Percentiles rank a stretch among this genome's conserved stretches.
Evolutionary conservation across 1,140 invertebrate species (phyloP).

Genomic region (Drosophila sproati): DNA sequence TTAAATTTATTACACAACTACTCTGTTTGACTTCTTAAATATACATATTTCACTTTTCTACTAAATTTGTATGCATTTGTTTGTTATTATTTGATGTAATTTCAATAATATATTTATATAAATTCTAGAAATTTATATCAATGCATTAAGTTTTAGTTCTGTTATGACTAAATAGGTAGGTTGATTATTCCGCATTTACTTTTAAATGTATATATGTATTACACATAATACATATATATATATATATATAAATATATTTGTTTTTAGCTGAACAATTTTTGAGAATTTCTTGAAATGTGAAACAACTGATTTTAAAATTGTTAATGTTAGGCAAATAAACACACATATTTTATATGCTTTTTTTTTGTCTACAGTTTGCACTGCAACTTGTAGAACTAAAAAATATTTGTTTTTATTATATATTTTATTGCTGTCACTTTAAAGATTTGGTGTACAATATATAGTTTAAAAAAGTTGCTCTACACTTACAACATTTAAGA

Average conservation of each 20-base stretch:
- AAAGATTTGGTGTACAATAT: constrained; percentile 61
- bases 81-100: constrained; percentile 59
- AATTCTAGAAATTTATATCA: constrained; percentile 75
- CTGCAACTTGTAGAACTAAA: constrained; percentile 51
- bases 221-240: constrained; percentile 15
- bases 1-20: constrained; percentile 45
- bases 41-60: constrained; percentile 67
- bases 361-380: constrained; percentile 52
- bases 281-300: constrained; percentile 35
- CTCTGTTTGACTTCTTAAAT: constrained; percentile 59
- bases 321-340: constrained; percentile 61
- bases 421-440: constrained; percentile 56
- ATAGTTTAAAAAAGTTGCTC: constrained; percentile 28
- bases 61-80: constrained; percentile 66
- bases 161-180: constrained; percentile 78
- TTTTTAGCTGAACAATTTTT: constrained; percentile 38
- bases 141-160: constrained; percentile 39
- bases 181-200: constrained; percentile 71
- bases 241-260: constrained; percentile 19
- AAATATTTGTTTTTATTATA: constrained; percentile 55
- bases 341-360: constrained; percentile 76
- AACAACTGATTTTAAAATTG: constrained; percentile 28
- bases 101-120: constrained; percentile 67
- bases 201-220: constrained; percentile 27
- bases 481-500: constrained; percentile 48